Evolutionary conservation across 1,140 invertebrate genomes (phyloP), one percentile per base, ranked within the genome.

Genomic region (Drosophila nasuta): DNA sequence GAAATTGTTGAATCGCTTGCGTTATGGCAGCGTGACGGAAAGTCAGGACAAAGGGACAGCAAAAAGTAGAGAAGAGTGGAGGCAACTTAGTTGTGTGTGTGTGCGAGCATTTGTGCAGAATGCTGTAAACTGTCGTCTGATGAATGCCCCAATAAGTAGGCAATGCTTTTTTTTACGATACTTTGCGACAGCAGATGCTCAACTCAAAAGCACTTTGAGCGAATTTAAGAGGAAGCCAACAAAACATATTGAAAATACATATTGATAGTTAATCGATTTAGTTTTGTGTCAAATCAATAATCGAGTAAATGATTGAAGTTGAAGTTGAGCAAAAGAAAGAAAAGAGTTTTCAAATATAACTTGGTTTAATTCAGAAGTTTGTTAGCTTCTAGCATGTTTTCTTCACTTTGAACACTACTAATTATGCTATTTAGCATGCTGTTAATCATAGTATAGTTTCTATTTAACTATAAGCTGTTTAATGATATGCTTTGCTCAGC

Each of bases 71-170:
- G 30, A 5, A 5, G 1, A 66, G 15, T 17, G 49, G 25, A 8
- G 52, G n/a, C 1, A 30, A 20, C 4, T 41, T 57, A 46, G 25
- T 51, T 52, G 60, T 64, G 67, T 52, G 60, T 48, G 41, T 17
- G 35, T 38, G 45, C 46, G 48, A 5, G 48, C 66, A 63, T 81
- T 62, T 49, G 48, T 60, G 52, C 70, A 56, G 58, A 64, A 68
- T 81, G 75, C 51, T 81, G 62, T 54, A 79, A 75, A 79, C 45
- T 67, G 46, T 54, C 58, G 11, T 33, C 13, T 75, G 75, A 82
- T 51, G 69, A 70, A 72, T 79, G 57, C 64, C 49, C 66, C 54
- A 72, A 86, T 86, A 81, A 81, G 69, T 77, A 57, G 66, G 57
- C 62, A 74, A 73, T 63, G 15, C 10, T 49, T 71, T 57, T 45